Percentiles rank a stretch among this genome's conserved stretches.
Evolutionary conservation across 2,797 vertebrate genomes (phyloP).

Genomic region (Malacoraja senta): DNA sequence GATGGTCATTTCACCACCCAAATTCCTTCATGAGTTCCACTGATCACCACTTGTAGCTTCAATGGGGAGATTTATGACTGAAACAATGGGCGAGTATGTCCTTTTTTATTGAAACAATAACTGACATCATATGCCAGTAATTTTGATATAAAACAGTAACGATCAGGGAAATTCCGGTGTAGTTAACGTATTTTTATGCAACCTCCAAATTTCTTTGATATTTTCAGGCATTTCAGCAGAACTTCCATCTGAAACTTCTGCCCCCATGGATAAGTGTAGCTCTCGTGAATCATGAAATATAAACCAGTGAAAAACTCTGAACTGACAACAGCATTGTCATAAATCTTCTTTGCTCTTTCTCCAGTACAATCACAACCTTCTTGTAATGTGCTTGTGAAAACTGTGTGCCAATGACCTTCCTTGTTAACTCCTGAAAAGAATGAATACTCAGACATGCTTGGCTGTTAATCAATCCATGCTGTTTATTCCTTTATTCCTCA

Average conservation of each 20-base stretch:
- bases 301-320: neutral
- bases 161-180: neutral
- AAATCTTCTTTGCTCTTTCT: too few relatives aligned
- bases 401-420: too few relatives aligned
- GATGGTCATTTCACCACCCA: neutral
- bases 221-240: neutral
- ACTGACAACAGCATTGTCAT: neutral
- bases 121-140: neutral
- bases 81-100: neutral
- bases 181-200: neutral
- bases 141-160: neutral
- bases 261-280: neutral
- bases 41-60: neutral
- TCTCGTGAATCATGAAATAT: neutral
- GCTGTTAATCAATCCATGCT: too few relatives aligned
- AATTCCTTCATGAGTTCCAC: neutral
- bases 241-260: neutral
- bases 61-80: neutral
- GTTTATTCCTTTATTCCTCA: too few relatives aligned
- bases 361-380: too few relatives aligned
- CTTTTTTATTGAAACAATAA: neutral
- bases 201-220: neutral
- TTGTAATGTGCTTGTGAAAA: too few relatives aligned
- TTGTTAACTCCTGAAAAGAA: too few relatives aligned
- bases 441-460: too few relatives aligned